Base-by-base conservation (phyloP, 2,888 invertebrate species). In the Dichetophora obliterata region DNA sequence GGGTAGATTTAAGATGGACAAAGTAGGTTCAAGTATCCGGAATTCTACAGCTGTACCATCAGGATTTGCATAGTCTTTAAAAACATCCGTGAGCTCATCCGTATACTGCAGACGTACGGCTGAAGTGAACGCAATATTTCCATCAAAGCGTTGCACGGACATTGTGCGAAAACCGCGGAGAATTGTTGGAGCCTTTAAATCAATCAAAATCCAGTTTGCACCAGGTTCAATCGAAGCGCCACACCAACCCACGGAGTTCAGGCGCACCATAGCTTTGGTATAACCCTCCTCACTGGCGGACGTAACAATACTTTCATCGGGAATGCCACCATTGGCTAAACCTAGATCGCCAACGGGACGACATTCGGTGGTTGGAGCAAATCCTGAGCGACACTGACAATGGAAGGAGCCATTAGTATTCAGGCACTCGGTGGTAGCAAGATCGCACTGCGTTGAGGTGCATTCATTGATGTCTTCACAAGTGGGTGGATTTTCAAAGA, bases 381-480 rank as follows among this genome's bases (percentile, higher is more conserved):
- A 97, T 57, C 97, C 97, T 80, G 93, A 89, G 78, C 94, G 92
- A 85, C 97, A 98, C 82, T 95, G 95, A 86, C 97, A 98, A 83
- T 93, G 94, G 90, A 97, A 97, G 24, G 95, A 95, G 59, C 97
- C 97, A 65, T 94, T 93, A 5, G 94, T 94, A 85, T 98, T 98
- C 81, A 94, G 93, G 87, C 97, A 97, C 87, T 96, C 96, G 0
- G 97, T 97, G 0, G 97, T 96, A 0, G 95, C 95, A 31, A 94
- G 90, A 86, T 97, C 97, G 87, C 97, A 98, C 88, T 97, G 96
- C 77, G 95, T 95, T 81, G 93, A 95, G 5, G 93, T 91, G 87
- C 97, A 97, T 90, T 97, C 97, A 84, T 97, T 97, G 79, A 97
- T 94, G 87, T 97, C 97, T 90, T 96, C 96, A 86, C 97, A 97